These are phyloP conservation scores for Tigriopus californicus DNA, from an alignment of 2,888 invertebrate genomes.

Conservation along the genomic window DNA sequence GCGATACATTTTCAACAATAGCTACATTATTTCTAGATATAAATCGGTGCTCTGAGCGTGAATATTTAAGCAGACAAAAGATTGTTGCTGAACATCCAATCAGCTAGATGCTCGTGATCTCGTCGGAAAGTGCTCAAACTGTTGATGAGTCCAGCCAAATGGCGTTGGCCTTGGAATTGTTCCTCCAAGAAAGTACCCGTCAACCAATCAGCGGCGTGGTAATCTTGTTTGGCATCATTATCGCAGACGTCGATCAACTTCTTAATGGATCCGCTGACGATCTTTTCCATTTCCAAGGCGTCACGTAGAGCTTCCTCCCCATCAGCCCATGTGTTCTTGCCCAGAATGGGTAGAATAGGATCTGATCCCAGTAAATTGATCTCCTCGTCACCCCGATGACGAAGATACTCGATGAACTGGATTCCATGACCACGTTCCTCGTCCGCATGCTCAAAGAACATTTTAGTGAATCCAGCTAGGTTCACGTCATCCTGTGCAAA, in stretches of 20 bases:
- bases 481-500: slow-evolving; percentile 11
- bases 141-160: slow-evolving; percentile 14
- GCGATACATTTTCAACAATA: too few species aligned
- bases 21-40: too few species aligned
- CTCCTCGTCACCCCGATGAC: slow-evolving; percentile 3
- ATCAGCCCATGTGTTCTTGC: slow-evolving; percentile 7
- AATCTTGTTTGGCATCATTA: slow-evolving; percentile 6
- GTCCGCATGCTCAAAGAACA: slow-evolving; percentile 12
- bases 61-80: not conserved
- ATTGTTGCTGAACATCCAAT: not conserved
- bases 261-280: slow-evolving; percentile 8
- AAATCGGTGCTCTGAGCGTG: too few species aligned
- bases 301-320: slow-evolving; percentile 11
- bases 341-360: slow-evolving; percentile 4
- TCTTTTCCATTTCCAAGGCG: slow-evolving; percentile 14
- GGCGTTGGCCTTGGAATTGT: slow-evolving; percentile 11
- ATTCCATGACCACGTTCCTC: slow-evolving; percentile 10
- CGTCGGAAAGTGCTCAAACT: not conserved
- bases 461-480: slow-evolving; percentile 1
- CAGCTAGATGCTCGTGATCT: slow-evolving; percentile 1
- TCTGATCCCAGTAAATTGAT: not conserved
- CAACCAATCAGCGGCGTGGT: slow-evolving; percentile 10
- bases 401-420: slow-evolving; percentile 9
- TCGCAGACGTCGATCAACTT: slow-evolving; percentile 9
- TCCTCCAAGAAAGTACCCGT: slow-evolving; percentile 14